Evolutionary conservation across 2,888 invertebrate species (phyloP).

Genomic region (Ichneumoninae sp.): DNA sequence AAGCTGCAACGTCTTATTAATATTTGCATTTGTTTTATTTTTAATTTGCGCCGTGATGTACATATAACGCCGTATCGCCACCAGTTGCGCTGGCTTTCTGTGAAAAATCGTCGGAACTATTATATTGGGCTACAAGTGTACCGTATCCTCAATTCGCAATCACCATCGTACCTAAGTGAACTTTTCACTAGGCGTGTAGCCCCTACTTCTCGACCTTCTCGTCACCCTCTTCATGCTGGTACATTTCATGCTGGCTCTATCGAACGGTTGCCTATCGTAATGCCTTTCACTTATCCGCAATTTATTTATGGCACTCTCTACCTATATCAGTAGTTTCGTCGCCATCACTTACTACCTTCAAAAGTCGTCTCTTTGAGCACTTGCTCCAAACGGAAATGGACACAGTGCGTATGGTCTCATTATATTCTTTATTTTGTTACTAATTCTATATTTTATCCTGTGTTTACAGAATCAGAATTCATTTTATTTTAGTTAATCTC

Average conservation of each 20-base stretch:
- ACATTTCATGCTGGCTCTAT: neutral
- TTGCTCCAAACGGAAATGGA: neutral
- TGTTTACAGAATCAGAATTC: neutral
- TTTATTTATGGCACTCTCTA: constrained; percentile 15
- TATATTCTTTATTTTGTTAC: neutral
- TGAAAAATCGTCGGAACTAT: neutral
- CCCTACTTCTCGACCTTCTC: neutral
- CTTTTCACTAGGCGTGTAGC: neutral
- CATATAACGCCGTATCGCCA: neutral
- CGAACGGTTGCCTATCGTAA: neutral
- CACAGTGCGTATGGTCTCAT: neutral
- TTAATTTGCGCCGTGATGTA: neutral
- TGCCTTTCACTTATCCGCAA: neutral
- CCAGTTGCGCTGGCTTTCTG: neutral
- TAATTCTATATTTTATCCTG: no score
- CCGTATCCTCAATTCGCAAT: neutral
- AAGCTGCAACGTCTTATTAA: constrained; percentile 33
- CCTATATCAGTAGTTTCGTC: neutral
- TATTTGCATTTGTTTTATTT: neutral
- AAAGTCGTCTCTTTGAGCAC: neutral
- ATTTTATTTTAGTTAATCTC: no score
- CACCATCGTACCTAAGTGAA: neutral
- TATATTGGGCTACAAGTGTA: neutral
- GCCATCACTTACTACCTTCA: neutral
- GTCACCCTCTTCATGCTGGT: neutral